Percentiles rank a stretch among this genome's conserved stretches.
phyloP scores from a whole-genome alignment of 1,140 invertebrate species.

The Drosophila sucinea region DNA sequence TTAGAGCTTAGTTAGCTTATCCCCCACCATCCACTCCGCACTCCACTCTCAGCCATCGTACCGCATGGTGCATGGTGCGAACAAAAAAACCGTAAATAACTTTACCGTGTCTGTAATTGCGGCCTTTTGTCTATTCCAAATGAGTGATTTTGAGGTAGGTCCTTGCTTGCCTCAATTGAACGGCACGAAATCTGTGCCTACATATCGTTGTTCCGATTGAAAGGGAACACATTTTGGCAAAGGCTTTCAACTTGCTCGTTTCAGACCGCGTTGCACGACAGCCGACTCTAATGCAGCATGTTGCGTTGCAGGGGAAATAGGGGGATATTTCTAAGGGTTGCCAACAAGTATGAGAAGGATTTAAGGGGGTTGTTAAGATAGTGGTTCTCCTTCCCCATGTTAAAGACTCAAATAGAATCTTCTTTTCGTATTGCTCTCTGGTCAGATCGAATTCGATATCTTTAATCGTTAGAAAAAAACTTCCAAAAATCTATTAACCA shows the following conservation, averaged over 20 bases:
- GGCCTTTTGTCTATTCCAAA: conserved; percentile 70
- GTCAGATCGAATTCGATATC: not conserved
- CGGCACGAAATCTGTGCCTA: conserved; percentile 16
- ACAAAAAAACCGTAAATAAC: conserved; percentile 32
- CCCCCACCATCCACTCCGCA: conserved; percentile 17
- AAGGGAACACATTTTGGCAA: conserved; percentile 27
- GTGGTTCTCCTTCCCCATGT: not conserved
- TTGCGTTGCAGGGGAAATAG: conserved; percentile 46
- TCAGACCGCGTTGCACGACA: not conserved
- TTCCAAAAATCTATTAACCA: no score
- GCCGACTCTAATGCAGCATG: conserved; percentile 1
- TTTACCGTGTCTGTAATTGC: conserved; percentile 66
- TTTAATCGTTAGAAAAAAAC: no score
- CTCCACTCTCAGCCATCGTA: conserved; percentile 10
- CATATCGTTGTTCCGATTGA: conserved; percentile 12
- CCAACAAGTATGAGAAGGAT: not conserved
- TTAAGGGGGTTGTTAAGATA: conserved; percentile 14
- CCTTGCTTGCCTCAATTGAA: conserved; percentile 21
- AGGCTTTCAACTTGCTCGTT: conserved; percentile 12
- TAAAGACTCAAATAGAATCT: no score
- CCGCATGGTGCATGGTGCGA: conserved; percentile 26
- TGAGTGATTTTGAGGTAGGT: conserved; percentile 74
- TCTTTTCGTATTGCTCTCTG: not conserved
- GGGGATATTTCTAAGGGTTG: not conserved
- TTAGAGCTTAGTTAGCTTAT: conserved; percentile 24